These are phyloP conservation scores for Linurgus olivaceus DNA, from an alignment of 2,797 vertebrate species.

Conservation along the genomic window DNA sequence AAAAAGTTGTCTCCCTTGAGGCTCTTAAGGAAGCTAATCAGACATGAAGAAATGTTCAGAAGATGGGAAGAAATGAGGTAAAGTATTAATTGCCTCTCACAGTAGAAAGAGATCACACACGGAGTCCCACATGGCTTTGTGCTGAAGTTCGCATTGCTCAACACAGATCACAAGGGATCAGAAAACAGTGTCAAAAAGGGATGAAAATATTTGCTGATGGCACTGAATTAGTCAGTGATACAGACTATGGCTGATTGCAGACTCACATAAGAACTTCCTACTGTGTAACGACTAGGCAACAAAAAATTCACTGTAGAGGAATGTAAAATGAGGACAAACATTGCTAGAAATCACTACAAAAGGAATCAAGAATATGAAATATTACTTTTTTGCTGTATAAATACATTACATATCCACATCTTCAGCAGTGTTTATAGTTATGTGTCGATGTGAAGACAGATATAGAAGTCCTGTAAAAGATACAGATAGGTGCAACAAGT, in stretches of 20 bases:
- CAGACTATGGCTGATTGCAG: background rate
- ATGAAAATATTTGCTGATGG: background rate
- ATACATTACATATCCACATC: background rate
- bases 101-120: background rate
- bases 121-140: background rate
- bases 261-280: background rate
- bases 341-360: background rate
- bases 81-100: background rate
- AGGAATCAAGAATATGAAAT: background rate
- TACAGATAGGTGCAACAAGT: background rate
- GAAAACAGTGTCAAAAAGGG: background rate
- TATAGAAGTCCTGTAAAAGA: background rate
- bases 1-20: background rate
- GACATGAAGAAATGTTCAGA: constrained; percentile 12
- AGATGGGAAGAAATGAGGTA: background rate
- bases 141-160: background rate
- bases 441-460: background rate
- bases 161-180: background rate
- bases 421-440: background rate
- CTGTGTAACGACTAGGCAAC: background rate
- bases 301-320: background rate
- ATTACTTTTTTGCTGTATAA: background rate
- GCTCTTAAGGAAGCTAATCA: background rate
- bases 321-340: background rate
- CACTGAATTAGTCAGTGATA: background rate